These are phyloP conservation scores for Labroides dimidiatus DNA, from an alignment of 2,797 vertebrate genomes.

Conservation along the genomic window DNA sequence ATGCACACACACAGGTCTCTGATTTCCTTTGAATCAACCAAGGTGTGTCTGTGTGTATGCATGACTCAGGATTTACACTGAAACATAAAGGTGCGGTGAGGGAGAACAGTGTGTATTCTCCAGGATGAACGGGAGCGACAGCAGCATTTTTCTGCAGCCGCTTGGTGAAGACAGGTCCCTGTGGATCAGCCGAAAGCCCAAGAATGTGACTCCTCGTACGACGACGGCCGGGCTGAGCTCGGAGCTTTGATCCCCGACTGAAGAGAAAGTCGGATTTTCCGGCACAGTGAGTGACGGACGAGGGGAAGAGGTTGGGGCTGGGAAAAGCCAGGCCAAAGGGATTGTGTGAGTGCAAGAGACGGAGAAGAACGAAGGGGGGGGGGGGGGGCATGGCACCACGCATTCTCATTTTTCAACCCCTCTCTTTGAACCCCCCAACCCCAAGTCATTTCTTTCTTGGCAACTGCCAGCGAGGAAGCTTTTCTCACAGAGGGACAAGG, in stretches of 20 bases:
- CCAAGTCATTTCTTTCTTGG: conserved; percentile 65
- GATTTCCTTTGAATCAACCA: conserved; percentile 33
- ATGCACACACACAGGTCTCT: conserved; percentile 3
- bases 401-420: conserved; percentile 54
- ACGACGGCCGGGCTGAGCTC: conserved; percentile 45
- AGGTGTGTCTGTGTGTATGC: conserved; percentile 45
- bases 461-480: conserved; percentile 58
- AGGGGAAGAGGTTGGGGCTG: conserved; percentile 40
- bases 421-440: conserved; percentile 43
- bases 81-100: conserved; percentile 2
- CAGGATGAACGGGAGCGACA: conserved; percentile 39
- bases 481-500: conserved; percentile 66
- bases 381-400: conserved; percentile 11
- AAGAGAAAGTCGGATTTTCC: conserved; percentile 78
- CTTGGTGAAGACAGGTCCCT: conserved; percentile 33
- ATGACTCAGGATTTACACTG: conserved; percentile 51
- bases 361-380: not conserved
- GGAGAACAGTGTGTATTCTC: conserved; percentile 8
- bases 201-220: conserved; percentile 71
- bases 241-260: conserved; percentile 74
- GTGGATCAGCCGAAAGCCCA: conserved; percentile 59
- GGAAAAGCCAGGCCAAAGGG: conserved; percentile 62
- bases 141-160: conserved; percentile 29
- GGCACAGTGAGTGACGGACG: conserved; percentile 72
- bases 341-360: conserved; percentile 39